Percentiles rank a stretch among this genome's conserved stretches.
These are phyloP conservation scores for Sebastes hubbsi DNA, from an alignment of 2,797 vertebrate species.

Conservation along the genomic window DNA sequence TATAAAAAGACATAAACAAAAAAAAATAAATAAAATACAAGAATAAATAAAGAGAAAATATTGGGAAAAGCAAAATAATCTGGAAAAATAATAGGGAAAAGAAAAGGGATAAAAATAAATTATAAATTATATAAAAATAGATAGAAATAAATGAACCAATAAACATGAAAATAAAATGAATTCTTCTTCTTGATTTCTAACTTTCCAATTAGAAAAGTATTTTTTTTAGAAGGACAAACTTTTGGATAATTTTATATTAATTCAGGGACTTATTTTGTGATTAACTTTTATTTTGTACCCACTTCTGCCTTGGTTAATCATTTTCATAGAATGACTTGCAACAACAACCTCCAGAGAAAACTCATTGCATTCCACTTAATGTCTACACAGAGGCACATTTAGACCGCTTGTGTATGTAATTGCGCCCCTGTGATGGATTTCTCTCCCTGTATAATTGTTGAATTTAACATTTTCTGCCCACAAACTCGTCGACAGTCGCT, in stretches of 20 bases:
- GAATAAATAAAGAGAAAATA: no score
- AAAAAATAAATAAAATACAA: no score
- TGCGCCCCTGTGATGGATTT: conserved; percentile 2
- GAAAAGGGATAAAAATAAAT: no score
- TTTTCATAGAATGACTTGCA: neutral
- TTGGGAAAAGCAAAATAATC: no score
- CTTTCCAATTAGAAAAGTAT: neutral
- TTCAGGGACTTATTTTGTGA: neutral
- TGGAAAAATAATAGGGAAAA: no score
- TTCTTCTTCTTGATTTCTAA: neutral
- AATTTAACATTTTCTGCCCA: neutral
- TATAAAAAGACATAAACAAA: no score
- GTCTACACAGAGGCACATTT: neutral
- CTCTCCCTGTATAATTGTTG: neutral
- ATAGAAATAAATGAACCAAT: no score
- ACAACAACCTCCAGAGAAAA: neutral
- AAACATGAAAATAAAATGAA: rapidly evolving
- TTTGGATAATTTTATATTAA: neutral
- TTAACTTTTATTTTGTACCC: neutral
- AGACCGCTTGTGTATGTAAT: conserved; percentile 5
- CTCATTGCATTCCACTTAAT: neutral
- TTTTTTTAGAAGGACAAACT: neutral
- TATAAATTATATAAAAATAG: no score
- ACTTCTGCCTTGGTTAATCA: neutral
- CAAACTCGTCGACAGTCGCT: neutral